These are phyloP conservation scores for Anticlea derivata DNA, from an alignment of 2,888 invertebrate species.

Conservation along the genomic window DNA sequence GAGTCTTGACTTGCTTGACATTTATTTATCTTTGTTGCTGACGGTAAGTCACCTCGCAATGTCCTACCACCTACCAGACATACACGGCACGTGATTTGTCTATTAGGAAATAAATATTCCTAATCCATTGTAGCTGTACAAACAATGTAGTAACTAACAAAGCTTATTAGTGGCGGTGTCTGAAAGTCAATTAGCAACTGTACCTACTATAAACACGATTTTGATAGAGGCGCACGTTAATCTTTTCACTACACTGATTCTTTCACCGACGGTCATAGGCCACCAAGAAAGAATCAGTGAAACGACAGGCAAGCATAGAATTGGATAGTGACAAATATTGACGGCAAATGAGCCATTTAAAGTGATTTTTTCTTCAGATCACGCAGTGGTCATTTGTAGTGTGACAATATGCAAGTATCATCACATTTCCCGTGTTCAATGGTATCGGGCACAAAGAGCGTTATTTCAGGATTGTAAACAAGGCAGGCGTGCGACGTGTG, in stretches of 20 bases:
- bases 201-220: background rate
- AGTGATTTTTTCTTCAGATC: background rate
- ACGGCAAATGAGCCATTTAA: too few species aligned
- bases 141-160: background rate
- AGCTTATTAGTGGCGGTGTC: conserved; percentile 6
- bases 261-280: too few species aligned
- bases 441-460: conserved; percentile 38
- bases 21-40: background rate
- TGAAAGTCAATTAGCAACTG: conserved; percentile 6
- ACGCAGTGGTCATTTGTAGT: background rate
- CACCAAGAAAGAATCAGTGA: too few species aligned
- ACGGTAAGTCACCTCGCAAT: background rate
- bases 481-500: conserved; percentile 32
- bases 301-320: too few species aligned
- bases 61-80: too few species aligned
- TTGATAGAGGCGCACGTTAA: too few species aligned
- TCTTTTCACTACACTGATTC: too few species aligned
- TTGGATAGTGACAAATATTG: too few species aligned
- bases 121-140: conserved; percentile 4
- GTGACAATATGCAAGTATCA: conserved; percentile 16
- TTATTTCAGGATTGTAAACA: conserved; percentile 44
- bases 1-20: too few species aligned
- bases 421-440: conserved; percentile 18
- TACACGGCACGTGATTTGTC: background rate
- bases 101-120: conserved; percentile 4